phyloP scores from a whole-genome alignment of 1,140 invertebrate genomes.

The Micrasema longulum region DNA sequence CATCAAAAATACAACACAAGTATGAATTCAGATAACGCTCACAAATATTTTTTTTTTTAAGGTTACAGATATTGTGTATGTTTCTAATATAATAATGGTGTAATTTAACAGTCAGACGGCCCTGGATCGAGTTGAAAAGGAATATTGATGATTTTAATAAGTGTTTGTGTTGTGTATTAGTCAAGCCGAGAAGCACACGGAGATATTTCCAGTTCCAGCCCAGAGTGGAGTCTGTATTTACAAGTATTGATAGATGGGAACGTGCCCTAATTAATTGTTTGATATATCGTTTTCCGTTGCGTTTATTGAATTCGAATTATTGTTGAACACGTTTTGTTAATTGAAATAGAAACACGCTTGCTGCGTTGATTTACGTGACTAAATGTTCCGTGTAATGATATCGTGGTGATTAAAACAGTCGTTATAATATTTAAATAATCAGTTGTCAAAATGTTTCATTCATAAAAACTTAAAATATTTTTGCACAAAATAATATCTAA shows the following conservation, averaged over 20 bases:
- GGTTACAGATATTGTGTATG: too few species aligned
- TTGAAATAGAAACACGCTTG: conserved; percentile 27
- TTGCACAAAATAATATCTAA: too few species aligned
- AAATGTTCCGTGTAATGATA: background rate
- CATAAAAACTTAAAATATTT: too few species aligned
- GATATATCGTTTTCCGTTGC: conserved; percentile 33
- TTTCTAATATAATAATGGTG: too few species aligned
- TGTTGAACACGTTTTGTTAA: conserved; percentile 35
- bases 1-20: too few species aligned
- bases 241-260: conserved; percentile 37
- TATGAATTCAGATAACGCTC: too few species aligned
- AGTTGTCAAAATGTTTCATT: too few species aligned
- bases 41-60: too few species aligned
- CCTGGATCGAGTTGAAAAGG: background rate
- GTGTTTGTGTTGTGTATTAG: background rate
- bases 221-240: conserved; percentile 12
- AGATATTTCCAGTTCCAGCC: conserved; percentile 12
- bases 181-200: background rate
- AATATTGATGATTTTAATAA: conserved; percentile 4
- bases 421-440: too few species aligned
- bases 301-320: conserved; percentile 35
- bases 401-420: too few species aligned
- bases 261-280: conserved; percentile 40
- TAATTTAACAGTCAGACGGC: too few species aligned
- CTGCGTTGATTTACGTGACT: conserved; percentile 12